Evolutionary conservation across 2,113 vertebrate species (phyloP), one percentile per base, ranked within the genome.

Genomic region (Colossoma macropomum): DNA sequence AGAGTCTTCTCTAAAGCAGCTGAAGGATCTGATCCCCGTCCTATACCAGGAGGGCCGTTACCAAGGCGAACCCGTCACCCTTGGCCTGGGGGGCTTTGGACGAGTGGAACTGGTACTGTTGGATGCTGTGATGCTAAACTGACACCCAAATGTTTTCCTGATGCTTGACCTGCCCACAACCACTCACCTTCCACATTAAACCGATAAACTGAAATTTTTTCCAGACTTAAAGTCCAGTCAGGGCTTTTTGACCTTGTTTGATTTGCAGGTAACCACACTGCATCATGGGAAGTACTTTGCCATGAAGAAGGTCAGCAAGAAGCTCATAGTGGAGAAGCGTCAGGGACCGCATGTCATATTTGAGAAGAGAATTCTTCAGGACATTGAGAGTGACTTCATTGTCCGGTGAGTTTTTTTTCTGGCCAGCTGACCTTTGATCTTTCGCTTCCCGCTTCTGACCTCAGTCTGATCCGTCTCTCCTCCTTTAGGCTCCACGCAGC

Each of bases 81-180:
- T 96, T 16, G 95, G 96, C 75, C 91, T 95, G 0, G 94, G 95
- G 12, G 94, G 94, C 15, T 96, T 96, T 11, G 95, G 95, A 19
- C 92, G 93, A 0, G 95, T 96, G 6, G 89, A 91, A 62, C 92
- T 96, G 92, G 95, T 96, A 87, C 80, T 89, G 60, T 75, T 9
- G 21, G 23, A 23, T n/a, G 19, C 21, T 45, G 28, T 50, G 71
- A 34, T 16, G 30, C 66, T 71, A 63, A 19, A 71, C 21, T 59
- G 6, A 73, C 76, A 19, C 38, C 3, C 16, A 28, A 38, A 52
- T 50, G 45, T 73, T 52, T 48, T 41, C 38, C 12, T 41, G 34
- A 69, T 41, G 32, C 23, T 59, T 77, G 0, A 23, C 41, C 80
- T 12, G 25, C 25, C 5, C 9, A 9, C 10, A 8, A n/a, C 6